Evolutionary conservation across 2,797 vertebrate species (phyloP), one percentile per base, ranked within the genome.

Genomic region (Cyprinella venusta): DNA sequence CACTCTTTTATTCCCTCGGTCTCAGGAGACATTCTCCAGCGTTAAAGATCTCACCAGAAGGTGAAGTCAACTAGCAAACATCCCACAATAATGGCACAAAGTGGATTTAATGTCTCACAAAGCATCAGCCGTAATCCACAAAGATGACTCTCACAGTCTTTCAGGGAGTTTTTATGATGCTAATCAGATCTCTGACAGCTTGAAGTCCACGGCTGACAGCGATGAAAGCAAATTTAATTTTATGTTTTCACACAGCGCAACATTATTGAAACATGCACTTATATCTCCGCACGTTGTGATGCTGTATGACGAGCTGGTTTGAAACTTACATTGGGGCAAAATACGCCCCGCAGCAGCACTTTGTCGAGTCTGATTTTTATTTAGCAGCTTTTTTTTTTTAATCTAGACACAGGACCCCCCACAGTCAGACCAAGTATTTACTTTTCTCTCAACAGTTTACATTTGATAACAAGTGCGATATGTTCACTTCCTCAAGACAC

Each of bases 31-130:
- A 84, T 18, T 86, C 88, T 89, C 91, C 92, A 90, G 89, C 89
- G 85, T 88, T 89, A 91, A 91, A 91, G 87, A 84, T 91, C 89
- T 89, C 87, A 89, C 90, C 91, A 93, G 93, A 93, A 93, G 93
- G 93, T 92, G 93, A 94, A 93, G 92, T 94, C 93, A 93, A 91
- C 92, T 92, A 93, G 93, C 93, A 93, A 91, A 91, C 90, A 87
- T 87, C 15, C 76, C 88, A 88, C 92, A 92, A 90, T 87, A 87
- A 92, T 87, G 90, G 83, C 89, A 83, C 74, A 89, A 89, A 87
- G 91, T 90, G 91, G 91, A 93, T 92, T 92, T 92, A 88, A 91
- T 88, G 90, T 92, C 88, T 87, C 92, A 92, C 92, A 92, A 91
- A 94, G 93, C 88, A 84, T 81, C 79, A 84, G 81, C 86, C 88